These are phyloP conservation scores for Bubo blakistoni DNA, from an alignment of 2,113 vertebrate genomes.

Conservation along the genomic window DNA sequence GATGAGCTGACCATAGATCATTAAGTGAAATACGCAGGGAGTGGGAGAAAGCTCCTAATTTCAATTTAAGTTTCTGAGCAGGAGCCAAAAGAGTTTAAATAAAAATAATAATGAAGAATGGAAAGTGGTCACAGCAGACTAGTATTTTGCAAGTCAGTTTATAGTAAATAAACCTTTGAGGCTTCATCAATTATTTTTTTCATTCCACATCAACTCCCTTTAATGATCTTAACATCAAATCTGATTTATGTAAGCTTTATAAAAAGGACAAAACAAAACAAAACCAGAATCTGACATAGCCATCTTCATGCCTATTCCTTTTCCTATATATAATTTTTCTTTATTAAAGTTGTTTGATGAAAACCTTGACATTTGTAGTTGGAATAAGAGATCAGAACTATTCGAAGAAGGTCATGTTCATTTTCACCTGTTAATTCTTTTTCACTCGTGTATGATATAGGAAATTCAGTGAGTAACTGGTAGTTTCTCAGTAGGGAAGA, in stretches of 20 bases:
- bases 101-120: neutral
- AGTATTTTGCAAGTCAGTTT: neutral
- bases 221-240: neutral
- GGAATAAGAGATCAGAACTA: neutral
- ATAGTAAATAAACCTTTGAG: neutral
- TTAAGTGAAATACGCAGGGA: neutral
- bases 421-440: neutral
- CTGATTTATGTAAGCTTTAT: neutral
- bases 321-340: neutral
- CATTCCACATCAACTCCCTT: fast-evolving
- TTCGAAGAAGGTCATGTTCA: neutral
- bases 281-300: neutral
- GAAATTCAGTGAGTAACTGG: neutral
- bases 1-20: neutral
- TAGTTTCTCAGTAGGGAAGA: neutral
- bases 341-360: neutral
- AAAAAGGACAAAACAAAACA: neutral
- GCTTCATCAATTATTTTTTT: neutral
- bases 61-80: neutral
- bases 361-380: neutral
- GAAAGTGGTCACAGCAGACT: neutral
- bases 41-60: neutral
- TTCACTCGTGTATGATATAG: neutral
- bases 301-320: neutral
- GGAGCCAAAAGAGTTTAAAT: neutral